Evolutionary conservation across 1,140 invertebrate species (phyloP), one percentile per base, ranked within the genome.

Genomic region (Panagrolaimus sp.): DNA sequence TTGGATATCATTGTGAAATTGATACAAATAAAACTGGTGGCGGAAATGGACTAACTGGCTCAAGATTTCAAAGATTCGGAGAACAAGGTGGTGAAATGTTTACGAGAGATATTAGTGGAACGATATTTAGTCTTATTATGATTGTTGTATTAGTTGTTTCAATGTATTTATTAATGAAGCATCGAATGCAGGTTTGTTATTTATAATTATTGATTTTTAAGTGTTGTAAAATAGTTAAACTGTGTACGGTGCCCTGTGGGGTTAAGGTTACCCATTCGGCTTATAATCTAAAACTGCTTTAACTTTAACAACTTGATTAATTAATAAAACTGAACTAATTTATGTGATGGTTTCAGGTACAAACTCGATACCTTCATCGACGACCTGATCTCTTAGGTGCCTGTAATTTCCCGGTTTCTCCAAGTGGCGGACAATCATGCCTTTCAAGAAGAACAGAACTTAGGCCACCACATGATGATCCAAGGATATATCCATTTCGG

Each of bases 161-260:
- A 17, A 82, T 82, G 81, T 82, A 82, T 69, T 70, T 82, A 43
- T 67, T 82, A 44, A 77, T 82, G 76, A 82, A 82, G 58, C 81
- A 83, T 71, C 72, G 80, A 52, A 83, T 82, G 81, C 80, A 82
- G 76, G 80, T 79, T n/a, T 48, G 12, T 63, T 21, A 12, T n/a
- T 12, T 21, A 44, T 3, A 17, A 24, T 44, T 28, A 55, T 21
- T n/a, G n/a, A n/a, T n/a, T n/a, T n/a, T n/a, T n/a, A n/a, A n/a
- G n/a, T n/a, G n/a, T n/a, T n/a, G n/a, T n/a, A n/a, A n/a, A n/a
- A n/a, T n/a, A n/a, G n/a, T n/a, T n/a, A n/a, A n/a, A n/a, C n/a
- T n/a, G n/a, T n/a, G n/a, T n/a, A n/a, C n/a, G n/a, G n/a, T n/a
- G n/a, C n/a, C 32, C 12, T 45, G 32, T 1, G 15, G 7, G 26